A percentile compares a stretch with the other conserved stretches of the same genome.
Conservation (phyloP, 2,113 vertebrate species). For the Callionymus lyra region DNA sequence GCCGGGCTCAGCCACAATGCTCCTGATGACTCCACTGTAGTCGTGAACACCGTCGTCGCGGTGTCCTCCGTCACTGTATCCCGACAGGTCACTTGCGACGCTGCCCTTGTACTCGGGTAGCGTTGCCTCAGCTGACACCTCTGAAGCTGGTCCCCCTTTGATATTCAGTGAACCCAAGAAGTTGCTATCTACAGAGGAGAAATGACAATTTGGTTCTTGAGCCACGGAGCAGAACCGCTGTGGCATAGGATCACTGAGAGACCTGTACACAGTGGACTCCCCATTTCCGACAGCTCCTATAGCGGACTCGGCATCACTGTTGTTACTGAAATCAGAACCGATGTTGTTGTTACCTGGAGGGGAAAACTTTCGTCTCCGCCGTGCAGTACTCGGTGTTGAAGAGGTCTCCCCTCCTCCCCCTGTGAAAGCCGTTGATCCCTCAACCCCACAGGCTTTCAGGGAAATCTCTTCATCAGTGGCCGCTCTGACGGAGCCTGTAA, state of each 20-base stretch:
- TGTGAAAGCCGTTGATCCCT: conserved; percentile 23
- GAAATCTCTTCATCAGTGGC: conserved; percentile 29
- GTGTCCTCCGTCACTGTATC: conserved; percentile 77
- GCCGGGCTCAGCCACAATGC: conserved; percentile 83
- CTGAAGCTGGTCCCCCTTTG: conserved; percentile 59
- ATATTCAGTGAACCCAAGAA: conserved; percentile 83
- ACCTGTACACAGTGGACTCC: conserved; percentile 77
- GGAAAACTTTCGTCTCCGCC: conserved; percentile 84
- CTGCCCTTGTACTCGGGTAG: conserved; percentile 75
- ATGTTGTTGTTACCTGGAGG: conserved; percentile 65
- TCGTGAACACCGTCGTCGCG: conserved; percentile 71
- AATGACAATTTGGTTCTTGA: conserved; percentile 74
- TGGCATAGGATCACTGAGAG: conserved; percentile 94
- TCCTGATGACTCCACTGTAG: conserved; percentile 84
- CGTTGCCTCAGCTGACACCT: conserved; percentile 37
- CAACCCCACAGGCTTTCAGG: conserved; percentile 35
- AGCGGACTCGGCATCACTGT: conserved; percentile 55
- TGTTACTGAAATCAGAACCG: conserved; percentile 75
- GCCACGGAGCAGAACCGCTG: conserved; percentile 71
- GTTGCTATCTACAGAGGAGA: conserved; percentile 92
- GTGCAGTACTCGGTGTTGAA: conserved; percentile 73
- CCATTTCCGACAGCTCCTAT: conserved; percentile 42
- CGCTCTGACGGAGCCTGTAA: conserved; percentile 25
- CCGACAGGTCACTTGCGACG: conserved; percentile 84
- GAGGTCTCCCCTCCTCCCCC: conserved; percentile 63